Conservation (phyloP, 2,113 vertebrate species). For the Probosciger aterrimus region DNA sequence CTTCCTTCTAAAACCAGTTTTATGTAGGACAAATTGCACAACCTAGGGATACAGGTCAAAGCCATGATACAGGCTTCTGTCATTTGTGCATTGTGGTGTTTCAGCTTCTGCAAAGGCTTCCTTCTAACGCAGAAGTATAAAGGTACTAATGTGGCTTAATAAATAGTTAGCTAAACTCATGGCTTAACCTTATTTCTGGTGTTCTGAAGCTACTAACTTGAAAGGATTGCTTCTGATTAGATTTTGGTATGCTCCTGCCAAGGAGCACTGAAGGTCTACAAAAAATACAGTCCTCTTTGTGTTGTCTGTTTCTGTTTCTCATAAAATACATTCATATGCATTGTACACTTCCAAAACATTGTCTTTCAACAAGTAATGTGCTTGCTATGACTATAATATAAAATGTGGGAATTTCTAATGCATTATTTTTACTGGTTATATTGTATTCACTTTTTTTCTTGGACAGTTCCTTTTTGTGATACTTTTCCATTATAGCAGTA, state of each 20-base stretch:
- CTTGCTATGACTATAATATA: neutral
- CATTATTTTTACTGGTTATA: neutral
- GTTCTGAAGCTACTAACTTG: conserved; percentile 40
- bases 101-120: neutral
- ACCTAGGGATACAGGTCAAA: neutral
- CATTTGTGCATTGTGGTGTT: neutral
- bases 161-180: neutral
- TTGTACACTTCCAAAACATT: neutral
- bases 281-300: neutral
- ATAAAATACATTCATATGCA: conserved; percentile 34
- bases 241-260: neutral
- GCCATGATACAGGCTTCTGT: neutral
- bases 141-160: neutral
- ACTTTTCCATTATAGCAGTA: neutral
- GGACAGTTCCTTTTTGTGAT: neutral
- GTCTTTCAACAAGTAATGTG: conserved; percentile 6
- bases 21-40: neutral
- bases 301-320: conserved; percentile 60
- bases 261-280: neutral
- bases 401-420: neutral
- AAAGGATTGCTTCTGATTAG: conserved; percentile 17
- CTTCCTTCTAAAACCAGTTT: neutral
- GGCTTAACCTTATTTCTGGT: conserved; percentile 17
- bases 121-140: neutral
- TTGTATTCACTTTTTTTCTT: neutral